Percentiles rank a stretch among this genome's conserved stretches.
Conservation (phyloP, 2,113 vertebrate genomes). For the Australoheros scitulus region DNA sequence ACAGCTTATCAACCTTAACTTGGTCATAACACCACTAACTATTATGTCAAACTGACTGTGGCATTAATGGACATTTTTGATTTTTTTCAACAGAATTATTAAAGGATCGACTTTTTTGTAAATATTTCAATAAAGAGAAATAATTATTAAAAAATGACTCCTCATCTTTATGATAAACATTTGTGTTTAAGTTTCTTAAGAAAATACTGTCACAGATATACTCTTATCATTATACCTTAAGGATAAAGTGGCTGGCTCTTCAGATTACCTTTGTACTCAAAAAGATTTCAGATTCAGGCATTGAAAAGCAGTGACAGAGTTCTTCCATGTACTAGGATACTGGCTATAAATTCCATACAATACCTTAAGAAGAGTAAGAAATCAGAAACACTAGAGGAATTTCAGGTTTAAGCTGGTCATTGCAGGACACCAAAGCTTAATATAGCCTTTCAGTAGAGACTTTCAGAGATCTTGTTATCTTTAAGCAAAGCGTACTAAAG, state of each 20-base stretch:
- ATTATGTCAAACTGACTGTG: constrained; percentile 31
- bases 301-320: background rate
- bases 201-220: background rate
- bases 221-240: background rate
- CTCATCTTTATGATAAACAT: background rate
- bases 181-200: background rate
- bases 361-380: background rate
- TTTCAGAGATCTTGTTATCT: background rate
- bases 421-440: background rate
- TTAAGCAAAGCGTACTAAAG: background rate
- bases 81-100: background rate
- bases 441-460: background rate
- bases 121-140: background rate
- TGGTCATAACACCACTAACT: constrained; percentile 34
- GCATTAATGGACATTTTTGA: constrained; percentile 1
- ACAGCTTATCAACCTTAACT: constrained; percentile 37
- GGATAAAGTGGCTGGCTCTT: background rate
- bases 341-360: background rate
- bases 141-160: background rate
- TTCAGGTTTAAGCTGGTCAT: constrained; percentile 3
- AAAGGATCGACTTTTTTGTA: background rate
- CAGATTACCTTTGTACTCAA: constrained; percentile 11
- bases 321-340: background rate
- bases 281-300: background rate
- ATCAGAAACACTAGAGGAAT: background rate